These are phyloP conservation scores for Theretra japonica DNA, from an alignment of 2,888 invertebrate genomes.

Conservation along the genomic window DNA sequence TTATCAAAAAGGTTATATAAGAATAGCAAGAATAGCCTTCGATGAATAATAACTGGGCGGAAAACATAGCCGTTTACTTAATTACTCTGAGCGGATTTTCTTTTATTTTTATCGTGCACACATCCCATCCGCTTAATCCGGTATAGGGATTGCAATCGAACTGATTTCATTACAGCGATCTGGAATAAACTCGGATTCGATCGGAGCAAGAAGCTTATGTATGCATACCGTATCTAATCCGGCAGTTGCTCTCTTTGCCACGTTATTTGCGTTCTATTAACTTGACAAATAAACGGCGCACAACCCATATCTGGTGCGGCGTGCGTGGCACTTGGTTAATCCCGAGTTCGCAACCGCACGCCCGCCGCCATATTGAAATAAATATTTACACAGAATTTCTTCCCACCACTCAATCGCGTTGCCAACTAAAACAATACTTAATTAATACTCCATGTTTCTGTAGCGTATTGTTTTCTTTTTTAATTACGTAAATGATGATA, in stretches of 20 bases:
- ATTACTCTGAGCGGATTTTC: conserved; percentile 43
- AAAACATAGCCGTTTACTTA: conserved; percentile 6
- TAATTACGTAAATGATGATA: neutral
- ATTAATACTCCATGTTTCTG: neutral
- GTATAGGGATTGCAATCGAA: conserved; percentile 65
- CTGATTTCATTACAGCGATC: conserved; percentile 64
- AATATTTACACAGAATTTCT: neutral
- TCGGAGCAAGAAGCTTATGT: conserved; percentile 59
- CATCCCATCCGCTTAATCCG: conserved; percentile 55
- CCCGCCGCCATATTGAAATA: conserved; percentile 6
- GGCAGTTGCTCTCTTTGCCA: conserved; percentile 61
- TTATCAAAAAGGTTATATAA: neutral
- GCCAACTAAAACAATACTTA: neutral
- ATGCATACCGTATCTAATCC: conserved; percentile 59
- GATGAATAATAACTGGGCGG: neutral
- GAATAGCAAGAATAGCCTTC: neutral
- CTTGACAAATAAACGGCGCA: conserved; percentile 48
- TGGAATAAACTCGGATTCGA: conserved; percentile 60
- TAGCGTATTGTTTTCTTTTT: neutral
- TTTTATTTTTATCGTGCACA: conserved; percentile 63
- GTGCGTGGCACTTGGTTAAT: conserved; percentile 20
- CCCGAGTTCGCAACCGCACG: neutral
- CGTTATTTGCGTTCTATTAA: conserved; percentile 65
- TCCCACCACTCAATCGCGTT: neutral
- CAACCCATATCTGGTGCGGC: conserved; percentile 19